A percentile compares a stretch with the other conserved stretches of the same genome.
Conservation (phyloP, 1,140 invertebrate species). For the Popillia japonica region DNA sequence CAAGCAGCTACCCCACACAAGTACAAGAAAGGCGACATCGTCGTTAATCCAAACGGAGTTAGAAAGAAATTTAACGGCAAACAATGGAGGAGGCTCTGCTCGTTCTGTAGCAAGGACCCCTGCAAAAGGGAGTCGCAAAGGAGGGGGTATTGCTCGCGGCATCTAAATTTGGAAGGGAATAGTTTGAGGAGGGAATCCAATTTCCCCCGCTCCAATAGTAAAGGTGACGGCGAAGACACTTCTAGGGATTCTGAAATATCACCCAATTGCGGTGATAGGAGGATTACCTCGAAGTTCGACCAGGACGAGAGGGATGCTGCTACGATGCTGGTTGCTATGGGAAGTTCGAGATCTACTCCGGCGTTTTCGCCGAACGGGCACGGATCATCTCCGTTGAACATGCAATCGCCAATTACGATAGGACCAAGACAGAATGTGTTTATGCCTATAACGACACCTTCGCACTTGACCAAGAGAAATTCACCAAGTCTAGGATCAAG, state of each 20-base stretch:
- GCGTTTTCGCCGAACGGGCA: slow-evolving; percentile 81
- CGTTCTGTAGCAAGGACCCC: slow-evolving; percentile 85
- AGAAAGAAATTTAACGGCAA: slow-evolving; percentile 99
- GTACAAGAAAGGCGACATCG: slow-evolving; percentile 98
- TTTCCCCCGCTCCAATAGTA: slow-evolving; percentile 62
- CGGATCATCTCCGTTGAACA: slow-evolving; percentile 70
- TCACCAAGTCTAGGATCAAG: slow-evolving; percentile 49
- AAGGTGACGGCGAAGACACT: slow-evolving; percentile 87
- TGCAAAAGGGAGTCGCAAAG: slow-evolving; percentile 99
- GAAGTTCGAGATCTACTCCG: slow-evolving; percentile 89
- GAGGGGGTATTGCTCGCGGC: slow-evolving; percentile 94
- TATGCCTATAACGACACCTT: slow-evolving; percentile 81
- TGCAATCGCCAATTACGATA: slow-evolving; percentile 72
- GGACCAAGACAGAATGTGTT: slow-evolving; percentile 80
- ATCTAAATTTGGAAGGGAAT: slow-evolving; percentile 88
- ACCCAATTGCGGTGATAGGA: slow-evolving; percentile 75
- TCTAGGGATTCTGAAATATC: slow-evolving; percentile 89
- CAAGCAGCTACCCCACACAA: slow-evolving; percentile 93
- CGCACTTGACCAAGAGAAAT: slow-evolving; percentile 51
- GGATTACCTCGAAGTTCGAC: slow-evolving; percentile 82
- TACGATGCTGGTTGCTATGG: slow-evolving; percentile 93
- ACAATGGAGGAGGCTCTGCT: slow-evolving; percentile 96
- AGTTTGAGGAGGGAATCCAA: slow-evolving; percentile 60
- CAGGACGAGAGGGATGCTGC: slow-evolving; percentile 96
- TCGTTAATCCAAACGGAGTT: slow-evolving; percentile 94